Conservation (phyloP, 2,113 vertebrate genomes). For the Protomyctophum bolini region DNA sequence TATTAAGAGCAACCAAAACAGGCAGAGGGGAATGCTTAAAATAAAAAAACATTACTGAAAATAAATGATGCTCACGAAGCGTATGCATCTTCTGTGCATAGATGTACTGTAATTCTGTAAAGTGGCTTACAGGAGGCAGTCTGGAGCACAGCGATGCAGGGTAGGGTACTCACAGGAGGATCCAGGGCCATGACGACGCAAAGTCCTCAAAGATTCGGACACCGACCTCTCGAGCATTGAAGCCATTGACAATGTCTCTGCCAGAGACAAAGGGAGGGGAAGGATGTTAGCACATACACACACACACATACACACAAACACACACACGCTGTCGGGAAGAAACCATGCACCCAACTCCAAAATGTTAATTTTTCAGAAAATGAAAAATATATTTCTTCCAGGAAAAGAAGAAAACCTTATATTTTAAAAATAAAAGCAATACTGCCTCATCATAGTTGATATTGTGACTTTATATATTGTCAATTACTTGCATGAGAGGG, state of each 20-base stretch:
- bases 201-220: slow-evolving; percentile 90
- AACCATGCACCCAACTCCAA: background rate
- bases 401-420: too few species aligned
- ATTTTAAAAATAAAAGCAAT: too few species aligned
- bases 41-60: too few species aligned
- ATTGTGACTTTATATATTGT: too few species aligned
- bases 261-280: slow-evolving; percentile 12
- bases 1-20: too few species aligned
- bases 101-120: background rate
- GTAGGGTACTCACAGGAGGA: slow-evolving; percentile 84
- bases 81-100: background rate
- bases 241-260: slow-evolving; percentile 64
- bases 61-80: background rate
- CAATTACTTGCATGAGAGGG: too few species aligned
- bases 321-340: background rate
- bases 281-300: background rate
- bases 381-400: too few species aligned
- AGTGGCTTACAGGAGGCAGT: slow-evolving; percentile 34
- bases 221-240: slow-evolving; percentile 80
- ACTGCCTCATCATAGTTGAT: too few species aligned
- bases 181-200: slow-evolving; percentile 88
- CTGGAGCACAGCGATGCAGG: background rate
- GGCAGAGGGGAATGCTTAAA: too few species aligned
- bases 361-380: too few species aligned
- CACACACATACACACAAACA: background rate